Evolutionary conservation across 2,888 invertebrate genomes (phyloP), one percentile per base, ranked within the genome.

Genomic region (Saturnia japonica): DNA sequence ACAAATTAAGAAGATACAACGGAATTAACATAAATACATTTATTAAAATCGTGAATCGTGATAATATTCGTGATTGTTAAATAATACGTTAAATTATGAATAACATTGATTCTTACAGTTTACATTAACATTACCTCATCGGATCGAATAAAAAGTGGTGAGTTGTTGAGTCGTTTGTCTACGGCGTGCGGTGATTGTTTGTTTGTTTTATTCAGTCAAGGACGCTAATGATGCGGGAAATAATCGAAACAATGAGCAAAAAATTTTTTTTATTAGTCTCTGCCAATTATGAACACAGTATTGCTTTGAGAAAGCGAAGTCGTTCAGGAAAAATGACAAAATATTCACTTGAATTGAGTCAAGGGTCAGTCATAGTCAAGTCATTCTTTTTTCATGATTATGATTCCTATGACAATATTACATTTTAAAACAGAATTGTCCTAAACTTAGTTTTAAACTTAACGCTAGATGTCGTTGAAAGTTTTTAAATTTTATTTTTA

Each of bases 151-250:
- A 77, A 78, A 76, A 74, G 66, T 45, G 62, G 72, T 74, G 28
- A 64, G 71, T 67, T 70, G 74, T 74, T 78, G 76, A 78, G 74
- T 75, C 19, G 74, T 80, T 82, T 80, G 80, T 82, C 77, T 77
- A 71, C 72, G 67, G 74, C 80, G 82, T 77, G 64, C 34, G 64
- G n/a, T 16, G 84, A 86, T 76, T 85, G 86, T 81, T 73, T 77
- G 76, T 78, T 64, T 34, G 19, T 75, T 70, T 47, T 22, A n/a
- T 22, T 22, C 57, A 77, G 73, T 76, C 83, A 89, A 88, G 91
- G 91, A 79, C 84, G 75, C 79, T 76, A 83, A 78, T 85, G 87
- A 87, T 86, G 90, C 88, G 88, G 83, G 79, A 86, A 89, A 85
- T 85, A 79, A 84, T 72, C 76, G 75, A 83, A 87, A 88, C 86